These are phyloP conservation scores for Callimorpha dominula DNA, from an alignment of 2,888 invertebrate genomes.

Conservation along the genomic window DNA sequence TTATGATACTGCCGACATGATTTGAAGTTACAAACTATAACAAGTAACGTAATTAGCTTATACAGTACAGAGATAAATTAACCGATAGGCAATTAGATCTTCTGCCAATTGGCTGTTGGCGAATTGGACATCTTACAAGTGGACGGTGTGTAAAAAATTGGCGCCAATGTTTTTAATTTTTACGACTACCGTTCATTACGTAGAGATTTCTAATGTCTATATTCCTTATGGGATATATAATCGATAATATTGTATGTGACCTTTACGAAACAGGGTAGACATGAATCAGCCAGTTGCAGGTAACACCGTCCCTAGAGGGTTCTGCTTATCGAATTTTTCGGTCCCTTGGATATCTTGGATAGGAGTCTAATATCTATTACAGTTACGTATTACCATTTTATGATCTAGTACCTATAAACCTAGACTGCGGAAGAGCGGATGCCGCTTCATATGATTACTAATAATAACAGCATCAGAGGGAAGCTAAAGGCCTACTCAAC, in stretches of 20 bases:
- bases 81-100: slow-evolving; percentile 33
- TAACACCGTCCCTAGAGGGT: background rate
- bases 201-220: slow-evolving; percentile 4
- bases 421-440: slow-evolving; percentile 12
- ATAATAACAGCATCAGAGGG: slow-evolving; percentile 9
- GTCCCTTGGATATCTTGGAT: slow-evolving; percentile 1
- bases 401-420: background rate
- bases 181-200: slow-evolving; percentile 19
- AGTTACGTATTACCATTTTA: background rate
- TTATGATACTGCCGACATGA: background rate
- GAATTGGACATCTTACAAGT: slow-evolving; percentile 31
- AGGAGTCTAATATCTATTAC: background rate
- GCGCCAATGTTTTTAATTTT: slow-evolving; percentile 38
- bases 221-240: slow-evolving; percentile 1
- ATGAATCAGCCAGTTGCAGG: background rate
- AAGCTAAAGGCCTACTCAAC: slow-evolving; percentile 12
- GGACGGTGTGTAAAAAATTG: slow-evolving; percentile 38
- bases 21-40: slow-evolving; percentile 6
- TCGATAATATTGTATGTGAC: background rate
- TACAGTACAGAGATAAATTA: slow-evolving; percentile 26
- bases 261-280: background rate
- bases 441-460: slow-evolving; percentile 6
- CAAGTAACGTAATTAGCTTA: slow-evolving; percentile 16
- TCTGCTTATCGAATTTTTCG: background rate
- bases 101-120: slow-evolving; percentile 46